Conservation (phyloP, 53 echinoderm and acorn worm genomes). For the Astropecten irregularis region DNA sequence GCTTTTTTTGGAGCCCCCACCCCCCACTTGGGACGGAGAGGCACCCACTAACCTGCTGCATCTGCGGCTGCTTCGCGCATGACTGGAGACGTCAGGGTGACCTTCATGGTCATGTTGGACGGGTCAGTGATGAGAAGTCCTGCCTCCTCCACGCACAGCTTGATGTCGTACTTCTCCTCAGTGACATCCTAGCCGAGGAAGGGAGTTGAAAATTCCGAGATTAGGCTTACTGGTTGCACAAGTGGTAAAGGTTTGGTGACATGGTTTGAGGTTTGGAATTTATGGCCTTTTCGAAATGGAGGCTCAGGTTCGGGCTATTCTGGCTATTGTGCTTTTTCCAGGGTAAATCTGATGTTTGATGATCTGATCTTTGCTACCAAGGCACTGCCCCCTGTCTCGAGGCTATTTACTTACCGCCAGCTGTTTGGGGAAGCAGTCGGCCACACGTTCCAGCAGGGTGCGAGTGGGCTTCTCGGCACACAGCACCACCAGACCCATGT, state of each 20-base stretch:
- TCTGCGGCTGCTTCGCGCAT: constrained; percentile 77
- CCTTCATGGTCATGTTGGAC: constrained; percentile 83
- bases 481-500: constrained; percentile 90
- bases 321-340: too few species aligned
- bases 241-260: background rate
- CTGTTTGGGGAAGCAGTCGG: constrained; percentile 88
- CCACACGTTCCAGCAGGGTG: constrained; percentile 91
- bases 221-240: background rate
- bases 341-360: too few species aligned
- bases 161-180: constrained; percentile 89
- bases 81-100: constrained; percentile 91
- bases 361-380: too few species aligned
- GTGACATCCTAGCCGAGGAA: constrained; percentile 65
- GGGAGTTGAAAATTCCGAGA: background rate
- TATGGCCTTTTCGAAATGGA: too few species aligned
- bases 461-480: constrained; percentile 99
- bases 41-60: constrained; percentile 71
- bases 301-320: too few species aligned
- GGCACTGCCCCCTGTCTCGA: too few species aligned
- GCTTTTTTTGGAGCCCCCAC: too few species aligned
- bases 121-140: constrained; percentile 71
- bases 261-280: too few species aligned
- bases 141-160: constrained; percentile 96
- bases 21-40: too few species aligned
- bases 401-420: constrained; percentile 79